Conservation (phyloP, 1,140 invertebrate genomes). For the Lordiphosa mommai region DNA sequence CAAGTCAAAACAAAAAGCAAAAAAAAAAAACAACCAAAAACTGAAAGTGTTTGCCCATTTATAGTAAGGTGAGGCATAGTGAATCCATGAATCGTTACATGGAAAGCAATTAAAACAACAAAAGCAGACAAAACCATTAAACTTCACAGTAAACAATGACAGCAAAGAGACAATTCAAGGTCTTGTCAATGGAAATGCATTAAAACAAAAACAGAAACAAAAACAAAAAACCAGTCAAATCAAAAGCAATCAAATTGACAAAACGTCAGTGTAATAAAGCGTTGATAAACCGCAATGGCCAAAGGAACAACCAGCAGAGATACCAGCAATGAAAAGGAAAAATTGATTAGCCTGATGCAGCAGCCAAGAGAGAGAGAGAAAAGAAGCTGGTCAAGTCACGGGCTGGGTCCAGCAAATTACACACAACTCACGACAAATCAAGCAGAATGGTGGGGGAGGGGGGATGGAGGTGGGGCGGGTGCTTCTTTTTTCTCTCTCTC, state of each 20-base stretch:
- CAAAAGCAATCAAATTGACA: slow-evolving; percentile 79
- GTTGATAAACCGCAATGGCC: slow-evolving; percentile 68
- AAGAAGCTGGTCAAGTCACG: slow-evolving; percentile 7
- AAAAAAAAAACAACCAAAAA: slow-evolving; percentile 1
- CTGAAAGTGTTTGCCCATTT: slow-evolving; percentile 10
- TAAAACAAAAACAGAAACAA: slow-evolving; percentile 11
- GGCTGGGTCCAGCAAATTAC: slow-evolving; percentile 60
- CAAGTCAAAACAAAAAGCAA: slow-evolving; percentile 1
- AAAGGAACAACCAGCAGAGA: slow-evolving; percentile 11
- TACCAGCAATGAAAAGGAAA: slow-evolving; percentile 40
- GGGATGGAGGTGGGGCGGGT: too few relatives aligned
- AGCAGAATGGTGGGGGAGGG: background rate
- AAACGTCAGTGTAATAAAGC: slow-evolving; percentile 77
- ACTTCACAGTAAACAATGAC: slow-evolving; percentile 5
- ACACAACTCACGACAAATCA: slow-evolving; percentile 55
- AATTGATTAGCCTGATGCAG: slow-evolving; percentile 55
- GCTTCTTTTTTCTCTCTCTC: too few relatives aligned
- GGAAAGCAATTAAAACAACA: slow-evolving; percentile 8
- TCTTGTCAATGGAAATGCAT: slow-evolving; percentile 38
- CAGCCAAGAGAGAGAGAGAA: background rate
- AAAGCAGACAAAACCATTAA: slow-evolving; percentile 2
- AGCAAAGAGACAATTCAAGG: slow-evolving; percentile 60
- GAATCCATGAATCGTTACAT: slow-evolving; percentile 11
- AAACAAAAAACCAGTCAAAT: slow-evolving; percentile 41
- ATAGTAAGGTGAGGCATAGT: slow-evolving; percentile 4